Evolutionary conservation across 2,113 vertebrate species (phyloP), one percentile per base, ranked within the genome.

Genomic region (Tor tambroides): DNA sequence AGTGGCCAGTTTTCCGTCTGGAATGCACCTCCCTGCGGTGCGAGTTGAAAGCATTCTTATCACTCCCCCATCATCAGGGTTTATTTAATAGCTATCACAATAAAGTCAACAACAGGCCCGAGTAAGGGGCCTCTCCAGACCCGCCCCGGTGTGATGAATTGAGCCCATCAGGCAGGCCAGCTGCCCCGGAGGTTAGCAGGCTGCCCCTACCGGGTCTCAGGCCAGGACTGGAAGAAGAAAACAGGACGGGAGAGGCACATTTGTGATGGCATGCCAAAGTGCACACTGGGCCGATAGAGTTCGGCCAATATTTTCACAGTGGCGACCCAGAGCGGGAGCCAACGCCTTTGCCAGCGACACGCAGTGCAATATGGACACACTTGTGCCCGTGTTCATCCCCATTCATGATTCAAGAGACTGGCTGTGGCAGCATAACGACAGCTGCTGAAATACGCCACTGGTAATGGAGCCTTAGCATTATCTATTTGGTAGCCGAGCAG

Each of bases 161-260:
- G 92, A 90, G 88, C 88, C 93, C 94, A 95, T 95, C 93, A 92
- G 94, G 94, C 93, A 91, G 92, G 93, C 93, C 95, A 95, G 94
- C 94, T 95, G 95, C 94, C 94, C 94, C 91, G 93, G 93, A 95
- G 95, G 94, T 95, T 94, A 93, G 91, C 93, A 91, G 92, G 90
- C 94, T 93, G 92, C 89, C 92, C 93, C 92, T 76, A 86, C 90
- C 81, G 87, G 91, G 92, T 85, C 85, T 71, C 49, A 41, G 86
- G 85, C 78, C 67, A n/a, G 30, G 77, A 30, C 80, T 84, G 87
- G 77, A 90, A 54, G 78, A 90, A 87, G 80, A 80, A 80, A 75
- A 84, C 89, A 87, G 89, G 86, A 90, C 88, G 41, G 83, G 65
- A 88, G 72, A 86, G 84, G 77, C 87, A 74, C 91, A 87, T 91